A percentile compares a stretch with the other conserved stretches of the same genome.
Evolutionary conservation across 2,113 vertebrate species (phyloP).

Genomic region (Tenebrosternarchus preto): DNA sequence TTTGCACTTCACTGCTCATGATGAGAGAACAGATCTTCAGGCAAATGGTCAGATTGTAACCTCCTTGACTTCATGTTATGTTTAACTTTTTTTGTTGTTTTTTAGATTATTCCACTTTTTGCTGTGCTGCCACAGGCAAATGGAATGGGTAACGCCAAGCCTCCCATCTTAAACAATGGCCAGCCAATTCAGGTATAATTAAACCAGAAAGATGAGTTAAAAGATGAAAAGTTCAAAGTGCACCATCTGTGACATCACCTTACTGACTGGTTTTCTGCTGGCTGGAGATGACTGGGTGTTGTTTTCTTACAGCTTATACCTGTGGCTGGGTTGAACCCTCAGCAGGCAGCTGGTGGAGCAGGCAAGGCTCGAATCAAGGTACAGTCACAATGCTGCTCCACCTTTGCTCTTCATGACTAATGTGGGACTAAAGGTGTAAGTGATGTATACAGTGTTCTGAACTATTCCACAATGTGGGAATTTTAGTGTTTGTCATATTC

Average conservation of each 20-base stretch:
- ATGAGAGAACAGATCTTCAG: too few relatives aligned
- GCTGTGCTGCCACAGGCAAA: slow-evolving; percentile 2
- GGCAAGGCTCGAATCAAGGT: slow-evolving; percentile 35
- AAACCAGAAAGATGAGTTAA: background rate
- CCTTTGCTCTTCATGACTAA: too few relatives aligned
- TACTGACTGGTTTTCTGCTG: background rate
- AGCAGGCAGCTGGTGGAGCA: slow-evolving; percentile 4
- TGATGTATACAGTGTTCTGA: too few relatives aligned
- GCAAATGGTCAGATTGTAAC: too few relatives aligned
- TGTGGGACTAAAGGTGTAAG: too few relatives aligned
- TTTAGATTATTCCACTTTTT: slow-evolving; percentile 26
- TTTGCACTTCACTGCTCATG: too few relatives aligned
- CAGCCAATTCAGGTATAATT: slow-evolving; percentile 11
- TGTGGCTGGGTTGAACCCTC: slow-evolving; percentile 7
- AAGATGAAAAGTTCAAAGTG: background rate
- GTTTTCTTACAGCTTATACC: background rate
- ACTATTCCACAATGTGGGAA: too few relatives aligned
- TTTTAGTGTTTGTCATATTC: background rate
- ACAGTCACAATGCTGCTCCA: too few relatives aligned
- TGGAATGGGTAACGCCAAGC: background rate
- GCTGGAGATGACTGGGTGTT: background rate
- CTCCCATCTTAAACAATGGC: background rate
- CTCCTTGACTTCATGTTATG: too few relatives aligned
- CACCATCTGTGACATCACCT: too few relatives aligned
- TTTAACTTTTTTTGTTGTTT: background rate